These are phyloP conservation scores for Cantharis nigra DNA, from an alignment of 2,888 invertebrate species.

Conservation along the genomic window DNA sequence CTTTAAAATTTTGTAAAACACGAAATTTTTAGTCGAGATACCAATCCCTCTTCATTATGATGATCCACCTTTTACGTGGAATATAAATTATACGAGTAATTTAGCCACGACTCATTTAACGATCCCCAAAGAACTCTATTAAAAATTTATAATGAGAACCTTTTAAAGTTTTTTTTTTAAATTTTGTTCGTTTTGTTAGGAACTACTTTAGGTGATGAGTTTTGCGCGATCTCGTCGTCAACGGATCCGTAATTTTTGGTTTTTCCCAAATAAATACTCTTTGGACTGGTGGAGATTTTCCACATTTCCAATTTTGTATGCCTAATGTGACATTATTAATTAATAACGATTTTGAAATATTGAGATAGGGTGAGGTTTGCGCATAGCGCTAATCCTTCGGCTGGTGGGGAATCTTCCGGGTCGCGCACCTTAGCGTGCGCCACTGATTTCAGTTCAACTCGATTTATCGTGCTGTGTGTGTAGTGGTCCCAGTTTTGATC, in stretches of 20 bases:
- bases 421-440: constrained; percentile 29
- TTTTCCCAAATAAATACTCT: background rate
- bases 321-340: background rate
- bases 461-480: background rate
- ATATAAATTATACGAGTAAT: background rate
- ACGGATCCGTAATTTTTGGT: background rate
- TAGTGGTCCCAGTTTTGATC: constrained; percentile 13
- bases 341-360: background rate
- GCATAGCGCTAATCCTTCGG: constrained; percentile 3
- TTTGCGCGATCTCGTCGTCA: background rate
- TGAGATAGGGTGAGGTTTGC: constrained; percentile 3
- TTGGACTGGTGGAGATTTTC: background rate
- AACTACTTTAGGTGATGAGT: background rate
- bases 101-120: background rate
- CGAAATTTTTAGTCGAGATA: background rate
- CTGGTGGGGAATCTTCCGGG: constrained; percentile 30
- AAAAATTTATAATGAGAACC: background rate
- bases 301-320: background rate
- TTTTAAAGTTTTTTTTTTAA: background rate
- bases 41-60: background rate
- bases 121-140: background rate
- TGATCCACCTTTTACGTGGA: background rate
- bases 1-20: background rate
- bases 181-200: background rate
- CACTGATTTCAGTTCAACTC: constrained; percentile 23